These are phyloP conservation scores for Nomada flava DNA, from an alignment of 2,888 invertebrate species.

Conservation along the genomic window DNA sequence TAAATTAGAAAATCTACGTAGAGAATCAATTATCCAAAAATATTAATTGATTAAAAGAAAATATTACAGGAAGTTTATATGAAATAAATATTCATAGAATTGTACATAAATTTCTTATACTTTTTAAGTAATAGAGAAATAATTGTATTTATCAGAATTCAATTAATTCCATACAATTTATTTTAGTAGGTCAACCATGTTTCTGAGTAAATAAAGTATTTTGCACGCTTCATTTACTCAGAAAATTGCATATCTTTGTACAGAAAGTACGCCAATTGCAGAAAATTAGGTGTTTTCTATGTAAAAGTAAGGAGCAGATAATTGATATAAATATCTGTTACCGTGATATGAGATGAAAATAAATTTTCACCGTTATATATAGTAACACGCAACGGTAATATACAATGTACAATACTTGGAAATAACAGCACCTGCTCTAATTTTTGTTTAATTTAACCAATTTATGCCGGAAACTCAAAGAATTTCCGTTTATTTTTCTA, in stretches of 20 bases:
- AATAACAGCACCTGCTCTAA: not conserved
- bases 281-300: not conserved
- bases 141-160: no score
- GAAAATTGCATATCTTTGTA: not conserved
- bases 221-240: not conserved
- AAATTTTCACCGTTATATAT: slow-evolving; percentile 1
- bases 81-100: no score
- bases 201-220: not conserved
- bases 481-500: not conserved
- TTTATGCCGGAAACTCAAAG: not conserved
- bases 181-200: no score
- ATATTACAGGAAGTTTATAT: not conserved
- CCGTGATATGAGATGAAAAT: not conserved
- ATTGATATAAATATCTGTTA: not conserved
- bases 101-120: no score
- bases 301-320: not conserved
- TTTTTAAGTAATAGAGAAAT: no score
- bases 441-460: not conserved
- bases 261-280: not conserved
- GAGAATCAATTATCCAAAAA: not conserved
- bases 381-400: not conserved
- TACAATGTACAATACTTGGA: not conserved
- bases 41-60: not conserved
- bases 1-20: not conserved
- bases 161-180: no score